A percentile compares a stretch with the other conserved stretches of the same genome.
These are phyloP conservation scores for Malthinus flaveolus DNA, from an alignment of 2,888 invertebrate genomes.

Conservation along the genomic window DNA sequence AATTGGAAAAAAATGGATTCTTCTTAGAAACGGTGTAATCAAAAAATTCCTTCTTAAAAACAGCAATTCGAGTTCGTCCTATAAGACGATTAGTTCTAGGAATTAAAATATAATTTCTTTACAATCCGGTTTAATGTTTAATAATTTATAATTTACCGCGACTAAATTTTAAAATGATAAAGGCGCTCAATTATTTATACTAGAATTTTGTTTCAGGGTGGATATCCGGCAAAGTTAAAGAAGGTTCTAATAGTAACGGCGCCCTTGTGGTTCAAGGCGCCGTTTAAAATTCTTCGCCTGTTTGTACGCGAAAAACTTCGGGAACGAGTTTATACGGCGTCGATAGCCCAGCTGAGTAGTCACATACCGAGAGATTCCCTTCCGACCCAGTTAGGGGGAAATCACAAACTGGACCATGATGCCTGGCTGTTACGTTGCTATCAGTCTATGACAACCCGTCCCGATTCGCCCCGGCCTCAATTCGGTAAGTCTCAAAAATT, in stretches of 20 bases:
- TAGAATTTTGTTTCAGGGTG: slow-evolving; percentile 70
- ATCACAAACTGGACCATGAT: slow-evolving; percentile 84
- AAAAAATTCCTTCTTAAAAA: slow-evolving; percentile 11
- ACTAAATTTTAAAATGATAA: neutral
- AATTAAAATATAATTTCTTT: slow-evolving; percentile 10
- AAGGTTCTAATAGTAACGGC: slow-evolving; percentile 97
- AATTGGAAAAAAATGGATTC: slow-evolving; percentile 2
- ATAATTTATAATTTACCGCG: slow-evolving; percentile 3
- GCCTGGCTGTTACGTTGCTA: slow-evolving; percentile 74
- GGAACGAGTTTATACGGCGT: slow-evolving; percentile 94
- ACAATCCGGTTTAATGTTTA: neutral
- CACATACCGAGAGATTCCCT: slow-evolving; percentile 91
- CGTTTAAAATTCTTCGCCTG: slow-evolving; percentile 91
- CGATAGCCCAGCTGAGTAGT: slow-evolving; percentile 82
- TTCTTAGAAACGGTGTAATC: slow-evolving; percentile 7
- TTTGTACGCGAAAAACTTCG: slow-evolving; percentile 95
- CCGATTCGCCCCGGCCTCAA: slow-evolving; percentile 48
- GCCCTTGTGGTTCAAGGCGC: slow-evolving; percentile 97
- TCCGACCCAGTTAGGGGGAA: slow-evolving; percentile 87
- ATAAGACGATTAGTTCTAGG: neutral
- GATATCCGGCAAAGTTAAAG: slow-evolving; percentile 95
- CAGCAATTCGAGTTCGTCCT: neutral
- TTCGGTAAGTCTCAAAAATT: slow-evolving; percentile 42
- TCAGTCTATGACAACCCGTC: slow-evolving; percentile 76
- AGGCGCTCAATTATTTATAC: too few species aligned